Base-by-base conservation (phyloP, 2,113 vertebrate species). In the Caloenas nicobarica region DNA sequence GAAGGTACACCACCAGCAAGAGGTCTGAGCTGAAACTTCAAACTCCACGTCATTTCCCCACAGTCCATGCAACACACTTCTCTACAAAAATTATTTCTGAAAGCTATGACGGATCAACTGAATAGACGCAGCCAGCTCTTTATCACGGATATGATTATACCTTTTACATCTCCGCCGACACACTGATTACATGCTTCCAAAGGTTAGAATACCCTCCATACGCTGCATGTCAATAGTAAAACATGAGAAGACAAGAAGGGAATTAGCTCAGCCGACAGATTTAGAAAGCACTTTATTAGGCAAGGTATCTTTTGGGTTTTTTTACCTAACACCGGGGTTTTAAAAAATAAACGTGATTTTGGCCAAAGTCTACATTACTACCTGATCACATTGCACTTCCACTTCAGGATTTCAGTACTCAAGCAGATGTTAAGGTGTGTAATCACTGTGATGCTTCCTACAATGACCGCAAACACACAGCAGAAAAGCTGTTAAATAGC, bases 251-350 rank as follows among this genome's bases (percentile, higher is more conserved):
- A 78, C 29, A 62, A 78, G 44, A 66, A 51, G 31, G 34, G 76
- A 94, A 83, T 81, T 80, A 95, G 58, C 54, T 91, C 81, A 89
- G 33, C 5, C 0, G 4, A 66, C 31, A 82, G 50, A 88, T 82
- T 80, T 77, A 94, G 91, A 95, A 92, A 89, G 44, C 19, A 58
- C 40, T 80, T 89, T 34, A 77, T 70, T 56, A 89, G 46, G 80
- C 6, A 54, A 65, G 17, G 8, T 58, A 72, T n/a, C 36, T 68
- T 80, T 51, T 13, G 33, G 5, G n/a, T n/a, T 2, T 73, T 73
- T 91, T 93, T 51, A 62, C 36, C 57, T 34, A 91, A 73, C 33
- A 44, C 5, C 40, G 23, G 28, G 0, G 0, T 72, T 88, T 95
- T 60, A 94, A 56, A 8, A 60, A 89, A 54, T 28, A 80, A 73